Evolutionary conservation across 2,888 invertebrate genomes (phyloP).

Genomic region (Drosophila villosipedis): DNA sequence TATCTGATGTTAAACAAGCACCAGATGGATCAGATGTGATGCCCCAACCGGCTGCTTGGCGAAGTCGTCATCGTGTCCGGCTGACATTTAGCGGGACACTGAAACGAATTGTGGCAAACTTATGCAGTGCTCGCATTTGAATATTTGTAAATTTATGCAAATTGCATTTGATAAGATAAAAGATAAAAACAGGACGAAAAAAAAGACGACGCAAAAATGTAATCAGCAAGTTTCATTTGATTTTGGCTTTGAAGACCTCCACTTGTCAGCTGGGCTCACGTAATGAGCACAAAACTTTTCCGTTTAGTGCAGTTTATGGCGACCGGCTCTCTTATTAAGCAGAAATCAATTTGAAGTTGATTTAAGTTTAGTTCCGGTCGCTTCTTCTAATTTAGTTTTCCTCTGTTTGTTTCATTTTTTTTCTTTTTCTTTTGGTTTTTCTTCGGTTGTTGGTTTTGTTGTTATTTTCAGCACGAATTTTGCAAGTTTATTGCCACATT

Average conservation of each 20-base stretch:
- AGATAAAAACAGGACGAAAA: constrained; percentile 27
- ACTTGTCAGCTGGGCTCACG: constrained; percentile 55
- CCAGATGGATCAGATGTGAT: constrained; percentile 34
- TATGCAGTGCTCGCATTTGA: constrained; percentile 35
- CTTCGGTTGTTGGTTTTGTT: constrained; percentile 4
- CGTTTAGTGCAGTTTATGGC: constrained; percentile 50
- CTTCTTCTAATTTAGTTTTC: constrained; percentile 51
- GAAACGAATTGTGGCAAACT: constrained; percentile 12
- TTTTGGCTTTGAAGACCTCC: constrained; percentile 9
- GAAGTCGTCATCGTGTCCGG: constrained; percentile 28
- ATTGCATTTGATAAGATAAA: constrained; percentile 55
- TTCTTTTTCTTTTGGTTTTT: not conserved
- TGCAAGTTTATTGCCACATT: constrained; percentile 61
- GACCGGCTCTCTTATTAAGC: constrained; percentile 54
- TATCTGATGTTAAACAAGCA: constrained; percentile 1
- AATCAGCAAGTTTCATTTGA: constrained; percentile 61
- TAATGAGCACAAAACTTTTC: constrained; percentile 61
- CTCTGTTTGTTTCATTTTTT: constrained; percentile 5
- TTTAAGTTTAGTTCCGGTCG: constrained; percentile 41
- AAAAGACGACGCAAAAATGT: constrained; percentile 33
- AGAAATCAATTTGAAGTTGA: constrained; percentile 61
- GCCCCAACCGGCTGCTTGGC: constrained; percentile 6
- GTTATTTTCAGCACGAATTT: constrained; percentile 50
- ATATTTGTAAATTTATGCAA: constrained; percentile 68
- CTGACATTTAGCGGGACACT: not conserved